phyloP scores from a whole-genome alignment of 1,140 invertebrate genomes.

The Metopolophium dirhodum region DNA sequence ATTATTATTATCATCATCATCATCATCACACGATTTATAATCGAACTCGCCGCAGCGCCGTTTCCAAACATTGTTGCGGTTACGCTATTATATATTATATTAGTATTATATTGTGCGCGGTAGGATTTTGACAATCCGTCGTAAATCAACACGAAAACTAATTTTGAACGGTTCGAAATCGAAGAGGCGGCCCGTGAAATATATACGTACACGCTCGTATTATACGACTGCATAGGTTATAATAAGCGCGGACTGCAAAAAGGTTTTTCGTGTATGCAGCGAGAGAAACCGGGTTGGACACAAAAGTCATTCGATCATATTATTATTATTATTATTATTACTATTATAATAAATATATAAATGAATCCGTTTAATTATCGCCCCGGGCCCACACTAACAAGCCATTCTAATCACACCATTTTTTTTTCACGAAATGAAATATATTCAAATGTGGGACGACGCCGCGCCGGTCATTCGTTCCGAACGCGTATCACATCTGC shows the following conservation, averaged over 20 bases:
- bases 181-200: neutral
- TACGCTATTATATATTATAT: neutral
- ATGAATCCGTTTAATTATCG: constrained; percentile 39
- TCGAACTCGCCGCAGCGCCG: neutral
- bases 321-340: neutral
- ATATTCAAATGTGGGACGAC: neutral
- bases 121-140: constrained; percentile 25
- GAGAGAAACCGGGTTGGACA: constrained; percentile 13
- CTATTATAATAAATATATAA: neutral
- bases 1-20: neutral
- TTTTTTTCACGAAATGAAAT: constrained; percentile 6
- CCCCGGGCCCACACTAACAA: constrained; percentile 30
- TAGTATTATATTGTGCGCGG: neutral
- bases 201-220: neutral
- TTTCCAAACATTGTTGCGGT: constrained; percentile 9
- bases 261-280: neutral
- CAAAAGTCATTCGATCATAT: constrained; percentile 34
- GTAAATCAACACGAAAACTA: constrained; percentile 48
- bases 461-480: neutral
- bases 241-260: neutral
- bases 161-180: constrained; percentile 27
- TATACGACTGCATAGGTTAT: neutral
- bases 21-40: neutral
- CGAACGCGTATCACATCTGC: constrained; percentile 9
- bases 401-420: neutral